Evolutionary conservation across 2,888 invertebrate species (phyloP), one percentile per base, ranked within the genome.

Genomic region (Paralinhomoeus sp.): DNA sequence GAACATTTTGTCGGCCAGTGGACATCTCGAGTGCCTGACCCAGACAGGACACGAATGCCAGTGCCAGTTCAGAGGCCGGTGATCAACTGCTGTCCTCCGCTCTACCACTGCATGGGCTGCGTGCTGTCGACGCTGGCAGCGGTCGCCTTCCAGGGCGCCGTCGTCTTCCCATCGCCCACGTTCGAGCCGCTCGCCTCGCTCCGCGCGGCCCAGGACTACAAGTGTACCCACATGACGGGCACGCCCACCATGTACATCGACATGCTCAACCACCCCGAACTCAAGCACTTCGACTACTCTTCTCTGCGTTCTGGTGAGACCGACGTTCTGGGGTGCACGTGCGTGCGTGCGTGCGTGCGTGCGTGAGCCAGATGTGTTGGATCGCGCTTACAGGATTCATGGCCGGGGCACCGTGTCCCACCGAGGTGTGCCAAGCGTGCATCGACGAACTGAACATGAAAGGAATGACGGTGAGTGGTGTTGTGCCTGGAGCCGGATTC

Each of bases 91-190:
- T 57, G 57, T 15, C 58, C 57, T 34, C 58, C 59, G 0, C 51
- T 59, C 23, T 59, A 60, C 60, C 84, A 85, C 62, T 79, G 76
- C 33, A 82, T 74, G 59, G 83, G 81, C 1, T 73, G 75, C 46
- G 70, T 75, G 1, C 64, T 74, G 38, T 75, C 73, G 0, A 66
- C 74, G 22, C 53, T 77, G 27, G 65, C 69, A 1, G 68, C 67
- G 9, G 56, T 78, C 23, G 67, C 73, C 24, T 67, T 71, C 54
- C 62, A 63, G 17, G 54, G 62, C 17, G 62, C 62, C 0, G 53
- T 59, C 44, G 64, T 70, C 12, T 65, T 64, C 47, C 69, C 70
- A 1, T 57, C 64, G 2, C 60, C 62, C 2, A 53, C 57, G 0
- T 69, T 67, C 54, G 73, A 75, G 57, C 71, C 79, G 0, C 66